Evolutionary conservation across 2,888 invertebrate species (phyloP).

Genomic region (Noctua pronuba): DNA sequence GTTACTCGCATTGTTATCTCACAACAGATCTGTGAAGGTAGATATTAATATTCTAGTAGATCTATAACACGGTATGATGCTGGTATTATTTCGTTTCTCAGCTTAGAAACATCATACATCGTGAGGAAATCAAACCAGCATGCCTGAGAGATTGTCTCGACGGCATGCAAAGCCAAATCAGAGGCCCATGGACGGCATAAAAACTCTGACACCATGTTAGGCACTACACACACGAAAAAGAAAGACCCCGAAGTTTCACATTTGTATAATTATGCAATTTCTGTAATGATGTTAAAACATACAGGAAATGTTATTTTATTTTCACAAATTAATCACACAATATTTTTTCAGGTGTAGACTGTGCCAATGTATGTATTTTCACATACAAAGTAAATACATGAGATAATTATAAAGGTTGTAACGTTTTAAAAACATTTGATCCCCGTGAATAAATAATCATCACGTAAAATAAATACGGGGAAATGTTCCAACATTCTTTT

Average conservation of each 20-base stretch:
- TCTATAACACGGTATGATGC: not conserved
- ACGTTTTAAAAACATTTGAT: constrained; percentile 24
- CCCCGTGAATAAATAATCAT: constrained; percentile 31
- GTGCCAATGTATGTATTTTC: not conserved
- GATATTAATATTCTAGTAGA: constrained; percentile 14
- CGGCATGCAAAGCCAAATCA: no score
- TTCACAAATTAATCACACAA: not conserved
- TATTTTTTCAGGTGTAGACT: not conserved
- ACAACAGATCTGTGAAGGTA: not conserved
- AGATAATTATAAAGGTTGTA: constrained; percentile 7
- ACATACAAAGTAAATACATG: not conserved
- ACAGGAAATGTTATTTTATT: not conserved
- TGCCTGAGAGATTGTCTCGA: no score
- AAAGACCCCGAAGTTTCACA: not conserved
- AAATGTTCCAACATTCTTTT: constrained; percentile 14
- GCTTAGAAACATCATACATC: not conserved
- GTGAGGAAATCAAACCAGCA: no score
- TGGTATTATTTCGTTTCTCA: not conserved
- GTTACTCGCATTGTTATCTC: constrained; percentile 28
- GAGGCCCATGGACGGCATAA: no score
- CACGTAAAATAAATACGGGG: constrained; percentile 28
- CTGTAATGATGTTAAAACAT: not conserved
- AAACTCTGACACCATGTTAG: no score
- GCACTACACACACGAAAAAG: no score
- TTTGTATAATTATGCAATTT: not conserved